Evolutionary conservation across 2,113 vertebrate genomes (phyloP), one percentile per base, ranked within the genome.

Genomic region (Chloroceryle aenea): DNA sequence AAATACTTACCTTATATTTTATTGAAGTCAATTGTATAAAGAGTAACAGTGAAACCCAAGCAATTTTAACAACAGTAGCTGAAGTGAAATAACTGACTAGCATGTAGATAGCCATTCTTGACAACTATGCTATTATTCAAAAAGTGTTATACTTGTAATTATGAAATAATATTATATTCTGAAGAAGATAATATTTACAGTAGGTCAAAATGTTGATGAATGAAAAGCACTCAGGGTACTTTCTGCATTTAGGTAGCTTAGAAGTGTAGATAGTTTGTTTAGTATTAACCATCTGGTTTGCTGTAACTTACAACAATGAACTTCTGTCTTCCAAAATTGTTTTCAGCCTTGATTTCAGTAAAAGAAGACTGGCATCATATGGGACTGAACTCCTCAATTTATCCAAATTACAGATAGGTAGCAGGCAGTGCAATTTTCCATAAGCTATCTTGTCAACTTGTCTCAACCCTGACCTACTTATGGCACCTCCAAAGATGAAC

Each of bases 91-190:
- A 67, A 78, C 21, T 45, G 34, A 78, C 52, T 85, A 71, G 25
- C 79, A 89, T 42, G 22, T 52, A 85, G 48, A 79, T 47, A 67
- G 43, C 21, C 43, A 47, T 45, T 67, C 42, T 67, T 67, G 42
- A 94, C 45, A 93, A 94, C 96, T 21, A 87, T 48, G 56, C 6
- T 93, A 77, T 91, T 97, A 93, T 63, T 95, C 47, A 90, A 71
- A 87, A 93, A 94, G 52, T 63, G 48, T 4, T 69, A 4, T 45
- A 89, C 20, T 66, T 94, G 36, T 53, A 97, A 92, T 90, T 93
- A 84, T 84, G 55, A 94, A 92, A 81, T n/a, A 90, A 91, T 94
- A 90, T 26, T 64, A 19, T 45, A 50, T 81, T 94, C 42, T 90
- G 42, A 90, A 58, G 36, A 50, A 85, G 55, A 17, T 63, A 63